A percentile compares a stretch with the other conserved stretches of the same genome.
Evolutionary conservation across 2,113 vertebrate species (phyloP).

Genomic region (Sphaerodactylus townsendi): DNA sequence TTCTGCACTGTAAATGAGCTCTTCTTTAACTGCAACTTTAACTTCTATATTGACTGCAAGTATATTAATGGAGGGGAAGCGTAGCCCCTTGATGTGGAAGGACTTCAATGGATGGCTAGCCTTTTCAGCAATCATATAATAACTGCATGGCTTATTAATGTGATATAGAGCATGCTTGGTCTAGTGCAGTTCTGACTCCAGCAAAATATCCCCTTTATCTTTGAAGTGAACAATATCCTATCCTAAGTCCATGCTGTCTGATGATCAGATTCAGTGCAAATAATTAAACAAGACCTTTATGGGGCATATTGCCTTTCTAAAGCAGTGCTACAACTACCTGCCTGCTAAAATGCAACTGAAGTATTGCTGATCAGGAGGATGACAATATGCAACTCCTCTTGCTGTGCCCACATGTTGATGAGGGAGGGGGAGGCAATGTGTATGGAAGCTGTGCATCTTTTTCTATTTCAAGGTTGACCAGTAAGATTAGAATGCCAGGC

Average conservation of each 20-base stretch:
- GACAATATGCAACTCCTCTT: too few species aligned
- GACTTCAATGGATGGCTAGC: constrained; percentile 25
- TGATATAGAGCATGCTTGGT: constrained; percentile 16
- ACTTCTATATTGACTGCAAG: background rate
- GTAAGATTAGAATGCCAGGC: background rate
- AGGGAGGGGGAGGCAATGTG: background rate
- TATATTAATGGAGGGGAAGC: background rate
- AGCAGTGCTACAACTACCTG: background rate
- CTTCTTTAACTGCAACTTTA: too few species aligned
- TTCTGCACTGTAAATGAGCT: background rate
- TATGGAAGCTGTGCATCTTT: background rate
- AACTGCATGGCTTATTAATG: constrained; percentile 17
- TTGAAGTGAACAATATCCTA: constrained; percentile 1
- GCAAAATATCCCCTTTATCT: background rate
- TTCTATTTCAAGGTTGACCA: background rate
- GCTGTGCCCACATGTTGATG: background rate
- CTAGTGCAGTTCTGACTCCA: background rate
- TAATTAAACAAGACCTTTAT: background rate
- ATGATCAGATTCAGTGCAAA: background rate
- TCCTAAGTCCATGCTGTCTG: background rate
- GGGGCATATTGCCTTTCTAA: background rate
- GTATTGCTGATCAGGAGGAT: background rate
- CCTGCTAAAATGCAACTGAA: background rate
- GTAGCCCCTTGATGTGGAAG: background rate
- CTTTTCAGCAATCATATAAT: background rate